Evolutionary conservation across 2,888 invertebrate species (phyloP).

Genomic region (Eurois occulta): DNA sequence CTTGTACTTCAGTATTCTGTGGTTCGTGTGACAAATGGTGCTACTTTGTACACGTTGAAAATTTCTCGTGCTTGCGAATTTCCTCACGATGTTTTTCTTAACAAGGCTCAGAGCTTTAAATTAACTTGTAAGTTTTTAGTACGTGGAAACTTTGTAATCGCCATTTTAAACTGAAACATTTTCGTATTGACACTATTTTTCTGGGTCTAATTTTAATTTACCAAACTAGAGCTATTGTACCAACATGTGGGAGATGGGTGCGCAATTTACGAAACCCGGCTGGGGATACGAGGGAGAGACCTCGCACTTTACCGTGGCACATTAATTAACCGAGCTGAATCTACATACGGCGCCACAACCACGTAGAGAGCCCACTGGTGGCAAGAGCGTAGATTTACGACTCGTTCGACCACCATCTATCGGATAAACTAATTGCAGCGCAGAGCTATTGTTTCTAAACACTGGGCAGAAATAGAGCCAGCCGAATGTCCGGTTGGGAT

Average conservation of each 20-base stretch:
- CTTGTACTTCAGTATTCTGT: conserved; percentile 68
- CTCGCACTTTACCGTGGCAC: conserved; percentile 88
- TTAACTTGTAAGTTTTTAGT: conserved; percentile 15
- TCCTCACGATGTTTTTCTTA: conserved; percentile 50
- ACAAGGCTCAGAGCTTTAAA: conserved; percentile 41
- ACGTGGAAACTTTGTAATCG: not conserved
- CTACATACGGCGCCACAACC: conserved; percentile 88
- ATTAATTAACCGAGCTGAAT: conserved; percentile 89
- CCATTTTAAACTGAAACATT: conserved; percentile 2
- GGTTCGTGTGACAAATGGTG: conserved; percentile 70
- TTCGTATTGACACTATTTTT: conserved; percentile 67
- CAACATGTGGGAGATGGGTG: conserved; percentile 84
- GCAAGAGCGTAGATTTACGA: conserved; percentile 89
- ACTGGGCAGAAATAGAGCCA: conserved; percentile 84
- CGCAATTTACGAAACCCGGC: conserved; percentile 87
- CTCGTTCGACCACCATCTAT: conserved; percentile 89
- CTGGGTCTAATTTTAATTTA: conserved; percentile 83
- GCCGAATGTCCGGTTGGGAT: conserved; percentile 72
- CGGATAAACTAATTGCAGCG: conserved; percentile 89
- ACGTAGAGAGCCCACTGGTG: conserved; percentile 86
- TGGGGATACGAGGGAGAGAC: conserved; percentile 83
- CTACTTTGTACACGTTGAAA: conserved; percentile 72
- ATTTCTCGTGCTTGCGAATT: conserved; percentile 63
- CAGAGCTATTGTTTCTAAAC: conserved; percentile 89
- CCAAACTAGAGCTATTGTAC: conserved; percentile 83